Base-by-base conservation (phyloP, 2,797 vertebrate genomes). In the Pseudomugil gertrudae region DNA sequence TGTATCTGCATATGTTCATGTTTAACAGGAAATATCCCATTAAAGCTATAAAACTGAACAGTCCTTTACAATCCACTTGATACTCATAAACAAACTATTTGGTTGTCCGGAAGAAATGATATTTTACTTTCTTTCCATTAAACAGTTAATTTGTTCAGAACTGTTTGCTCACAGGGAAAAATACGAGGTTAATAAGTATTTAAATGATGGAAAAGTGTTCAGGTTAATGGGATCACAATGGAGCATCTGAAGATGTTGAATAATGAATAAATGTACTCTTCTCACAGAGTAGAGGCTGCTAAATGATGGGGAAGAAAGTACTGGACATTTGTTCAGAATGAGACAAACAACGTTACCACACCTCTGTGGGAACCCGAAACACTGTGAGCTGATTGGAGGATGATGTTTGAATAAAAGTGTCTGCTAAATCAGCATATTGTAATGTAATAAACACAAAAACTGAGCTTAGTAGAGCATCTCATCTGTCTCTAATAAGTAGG, bases 191-290 rank as follows among this genome's bases (percentile, higher is more conserved):
- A 48, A 48, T 48, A 48, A 19, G 21, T 21, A 48, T 13, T 13
- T 24, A 24, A 48, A 21, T 21, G 0, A 17, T 38, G 36, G 43
- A 33, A 55, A 26, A 65, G 36, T 1, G 24, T 47, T 33, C 13
- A 5, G 51, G 19, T 47, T 48, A 36, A 66, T 45, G 35, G 24
- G 56, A 48, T 30, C 23, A 32, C 29, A 57, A 8, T 36, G 30
- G 23, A 21, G 8, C 11, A 19, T 30, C 27, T 33, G 15, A 2
- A n/a, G 55, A 45, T 13, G 21, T n/a, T n/a, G n/a, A 65, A 47
- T 56, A 56, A 65, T 56, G 24, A 53, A 65, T 56, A 40, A 47
- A 26, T 38, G 15, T 8, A 47, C 15, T 47, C 15, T 56, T 5
- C 23, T 19, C 45, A 48, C 53, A 47, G 29, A 19, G n/a, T 33